Conservation (phyloP, 2,888 invertebrate genomes). For the Fragum fragum region DNA sequence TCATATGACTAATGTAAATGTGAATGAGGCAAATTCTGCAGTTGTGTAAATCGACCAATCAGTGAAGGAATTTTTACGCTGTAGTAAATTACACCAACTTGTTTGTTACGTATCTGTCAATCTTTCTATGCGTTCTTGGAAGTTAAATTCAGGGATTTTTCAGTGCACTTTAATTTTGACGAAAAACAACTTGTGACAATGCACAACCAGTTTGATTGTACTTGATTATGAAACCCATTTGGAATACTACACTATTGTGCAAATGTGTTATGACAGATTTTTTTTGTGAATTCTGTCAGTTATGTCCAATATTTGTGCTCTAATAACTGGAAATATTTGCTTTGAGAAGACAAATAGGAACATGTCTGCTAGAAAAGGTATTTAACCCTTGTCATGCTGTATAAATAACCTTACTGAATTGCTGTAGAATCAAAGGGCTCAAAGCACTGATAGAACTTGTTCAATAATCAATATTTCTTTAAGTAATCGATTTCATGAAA, state of each 20-base stretch:
- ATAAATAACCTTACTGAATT: no score
- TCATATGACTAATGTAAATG: conserved; percentile 33
- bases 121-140: neutral
- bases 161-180: no score
- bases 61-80: conserved; percentile 14
- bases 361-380: conserved; percentile 16
- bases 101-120: neutral
- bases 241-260: neutral
- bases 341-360: neutral
- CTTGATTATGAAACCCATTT: no score
- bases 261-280: neutral
- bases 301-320: conserved; percentile 3
- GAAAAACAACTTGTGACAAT: no score
- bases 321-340: neutral
- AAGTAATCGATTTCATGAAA: no score
- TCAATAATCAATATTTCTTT: no score
- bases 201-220: no score
- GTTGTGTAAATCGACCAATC: conserved; percentile 8
- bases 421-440: no score
- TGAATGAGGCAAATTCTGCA: conserved; percentile 27
- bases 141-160: conserved; percentile 9
- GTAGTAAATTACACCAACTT: conserved; percentile 11
- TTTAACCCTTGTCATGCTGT: no score
- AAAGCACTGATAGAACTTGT: no score
- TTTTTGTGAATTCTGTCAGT: neutral